Evolutionary conservation across 2,797 vertebrate species (phyloP), one percentile per base, ranked within the genome.

Genomic region (Etheostoma perlongum): DNA sequence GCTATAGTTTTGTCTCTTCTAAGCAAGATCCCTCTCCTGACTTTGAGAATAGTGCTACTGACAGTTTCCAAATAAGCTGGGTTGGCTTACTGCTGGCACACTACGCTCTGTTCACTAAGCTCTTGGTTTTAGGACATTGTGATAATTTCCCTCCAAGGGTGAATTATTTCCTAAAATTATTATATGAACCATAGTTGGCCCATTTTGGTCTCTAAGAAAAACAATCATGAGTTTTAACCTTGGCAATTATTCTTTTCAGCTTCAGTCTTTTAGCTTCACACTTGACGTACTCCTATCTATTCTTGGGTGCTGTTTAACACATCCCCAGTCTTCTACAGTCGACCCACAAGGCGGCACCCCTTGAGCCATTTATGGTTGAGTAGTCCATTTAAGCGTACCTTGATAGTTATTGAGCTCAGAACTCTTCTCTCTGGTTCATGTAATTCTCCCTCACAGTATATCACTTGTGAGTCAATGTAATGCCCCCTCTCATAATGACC

Each of bases 371-470:
- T 55, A 49, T 65, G 69, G 64, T 63, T 4, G 59, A 91, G 72
- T 82, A 69, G 40, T 74, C 73, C 55, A 53, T 84, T 84, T 67
- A 57, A 81, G 67, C 63, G 52, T 62, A 64, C 67, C 80, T 82
- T 85, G 82, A 89, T 81, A 57, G 83, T 76, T 85, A 68, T 76
- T 87, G 77, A 86, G 83, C 79, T 86, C 79, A 49, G 40, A 83
- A 33, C 67, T 49, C 68, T 60, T 66, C 78, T 82, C 67, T 62
- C 18, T 53, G 70, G 46, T 74, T 89, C 78, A 74, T 66, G 59
- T 82, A 76, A 79, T 78, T 76, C 70, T 70, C 72, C 65, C 72
- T 81, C 55, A 44, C 49, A 63, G 40, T 76, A 67, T 68, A 87
- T 87, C 80, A 85, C 69, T 78, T 72, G 64, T 76, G 75, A 80